Percentiles rank a stretch among this genome's conserved stretches.
phyloP scores from a whole-genome alignment of 1,140 invertebrate genomes.

The Tetramorium simillimum region DNA sequence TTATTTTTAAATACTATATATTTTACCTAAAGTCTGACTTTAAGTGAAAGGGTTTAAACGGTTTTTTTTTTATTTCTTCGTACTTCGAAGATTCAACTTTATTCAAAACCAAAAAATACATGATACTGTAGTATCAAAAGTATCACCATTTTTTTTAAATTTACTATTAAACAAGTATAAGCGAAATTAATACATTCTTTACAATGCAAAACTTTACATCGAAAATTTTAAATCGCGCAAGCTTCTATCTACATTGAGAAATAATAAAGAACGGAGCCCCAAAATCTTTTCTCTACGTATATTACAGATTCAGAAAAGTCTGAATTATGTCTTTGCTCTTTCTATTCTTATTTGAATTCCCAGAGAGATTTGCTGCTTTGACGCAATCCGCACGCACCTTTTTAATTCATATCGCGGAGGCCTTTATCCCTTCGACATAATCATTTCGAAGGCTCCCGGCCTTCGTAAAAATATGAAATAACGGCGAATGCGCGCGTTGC shows the following conservation, averaged over 20 bases:
- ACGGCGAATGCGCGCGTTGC: conserved; percentile 14
- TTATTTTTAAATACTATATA: not conserved
- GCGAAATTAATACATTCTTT: not conserved
- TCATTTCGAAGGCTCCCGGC: conserved; percentile 60
- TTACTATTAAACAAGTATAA: conserved; percentile 7
- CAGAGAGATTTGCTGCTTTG: conserved; percentile 28
- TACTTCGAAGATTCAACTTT: not conserved
- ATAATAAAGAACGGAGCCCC: not conserved
- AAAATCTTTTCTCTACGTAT: not conserved
- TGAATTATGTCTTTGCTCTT: conserved; percentile 11
- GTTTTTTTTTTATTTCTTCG: not conserved
- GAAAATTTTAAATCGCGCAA: not conserved
- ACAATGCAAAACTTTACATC: not conserved
- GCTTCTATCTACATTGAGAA: not conserved
- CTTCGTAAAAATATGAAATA: conserved; percentile 57
- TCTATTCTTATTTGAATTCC: conserved; percentile 16
- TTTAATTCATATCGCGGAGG: conserved; percentile 26
- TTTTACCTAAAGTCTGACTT: not conserved
- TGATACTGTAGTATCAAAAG: not conserved
- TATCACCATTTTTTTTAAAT: not conserved
- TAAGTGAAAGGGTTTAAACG: not conserved
- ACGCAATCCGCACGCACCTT: conserved; percentile 17
- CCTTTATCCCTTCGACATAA: conserved; percentile 47
- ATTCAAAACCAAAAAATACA: not conserved
- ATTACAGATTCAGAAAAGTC: not conserved